Conservation (phyloP, 2,888 invertebrate genomes). For the Fragum whitleyi region DNA sequence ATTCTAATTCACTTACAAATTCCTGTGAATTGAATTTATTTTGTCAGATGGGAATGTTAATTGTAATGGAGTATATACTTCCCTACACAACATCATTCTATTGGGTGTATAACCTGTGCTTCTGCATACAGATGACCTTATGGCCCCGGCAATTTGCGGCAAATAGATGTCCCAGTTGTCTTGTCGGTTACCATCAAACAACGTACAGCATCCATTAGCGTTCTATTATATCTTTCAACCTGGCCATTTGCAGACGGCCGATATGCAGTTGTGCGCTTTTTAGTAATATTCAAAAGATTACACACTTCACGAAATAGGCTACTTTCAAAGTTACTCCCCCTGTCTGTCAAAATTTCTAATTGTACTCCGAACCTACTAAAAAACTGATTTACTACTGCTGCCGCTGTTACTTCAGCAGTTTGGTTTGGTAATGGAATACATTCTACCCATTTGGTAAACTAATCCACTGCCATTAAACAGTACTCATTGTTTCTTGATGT, state of each 20-base stretch:
- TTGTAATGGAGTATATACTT: too few species aligned
- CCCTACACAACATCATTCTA: too few species aligned
- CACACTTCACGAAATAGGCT: constrained; percentile 7
- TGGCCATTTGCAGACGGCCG: constrained; percentile 30
- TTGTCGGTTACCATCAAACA: constrained; percentile 26
- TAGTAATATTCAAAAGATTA: constrained; percentile 1
- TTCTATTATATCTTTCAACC: constrained; percentile 11
- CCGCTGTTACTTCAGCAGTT: too few species aligned
- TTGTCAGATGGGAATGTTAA: too few species aligned
- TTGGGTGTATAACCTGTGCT: constrained; percentile 5
- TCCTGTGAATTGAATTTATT: too few species aligned
- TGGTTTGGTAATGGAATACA: too few species aligned
- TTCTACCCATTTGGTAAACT: too few species aligned
- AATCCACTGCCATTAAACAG: too few species aligned
- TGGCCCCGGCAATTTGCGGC: constrained; percentile 25
- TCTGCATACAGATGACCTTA: constrained; percentile 8
- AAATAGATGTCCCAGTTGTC: constrained; percentile 16
- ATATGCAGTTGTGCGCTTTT: too few species aligned
- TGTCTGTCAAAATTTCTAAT: constrained; percentile 19
- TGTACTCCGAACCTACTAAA: constrained; percentile 19
- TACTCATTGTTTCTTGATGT: too few species aligned
- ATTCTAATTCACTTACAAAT: too few species aligned
- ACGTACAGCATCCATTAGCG: constrained; percentile 30
- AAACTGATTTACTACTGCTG: too few species aligned
- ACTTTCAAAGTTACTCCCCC: constrained; percentile 22